Evolutionary conservation across 1,140 invertebrate genomes (phyloP), one percentile per base, ranked within the genome.

Genomic region (Brachionus angularis): DNA sequence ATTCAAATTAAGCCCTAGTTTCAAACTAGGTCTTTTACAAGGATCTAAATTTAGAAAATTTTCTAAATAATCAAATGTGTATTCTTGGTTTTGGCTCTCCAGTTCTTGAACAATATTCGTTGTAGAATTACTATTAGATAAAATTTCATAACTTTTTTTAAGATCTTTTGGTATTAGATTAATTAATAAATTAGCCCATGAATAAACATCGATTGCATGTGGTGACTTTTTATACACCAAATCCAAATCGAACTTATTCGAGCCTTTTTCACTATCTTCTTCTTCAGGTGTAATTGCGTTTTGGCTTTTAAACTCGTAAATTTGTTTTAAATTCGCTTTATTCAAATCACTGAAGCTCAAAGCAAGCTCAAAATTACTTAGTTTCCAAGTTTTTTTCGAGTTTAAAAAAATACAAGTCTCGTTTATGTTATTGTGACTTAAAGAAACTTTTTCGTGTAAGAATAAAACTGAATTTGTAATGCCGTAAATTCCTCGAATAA

Each of bases 231-330:
- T 58, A 1, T 39, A n/a, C 5, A 58, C n/a, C 25, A 23, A 39
- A 14, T 58, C 53, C 16, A 58, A 16, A 39, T 58, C 42, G 14
- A 25, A 25, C 47, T 46, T 67, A 8, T 12, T 23, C 42, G 47
- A 18, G 42, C 31, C 42, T 47, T 49, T 50, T 10, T 29, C 21
- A 16, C 33, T 25, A 18, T 34, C 2, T 16, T 67, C 53, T 58
- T 58, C 53, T 39, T 58, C 62, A 23, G 62, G 62, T 23, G 62
- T 67, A 12, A 67, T 18, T 47, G 39, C 21, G 33, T 67, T 67
- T 46, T 50, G 46, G 27, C 47, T 29, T 14, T 67, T 46, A 25
- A 18, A 49, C 0, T 46, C 42, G 33, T 50, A 50, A 44, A 67
- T 67, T 31, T 18, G 42, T 14, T 46, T 42, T 14, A 67, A 18